These are phyloP conservation scores for Ophonus ardosiacus DNA, from an alignment of 2,888 invertebrate species.

Conservation along the genomic window DNA sequence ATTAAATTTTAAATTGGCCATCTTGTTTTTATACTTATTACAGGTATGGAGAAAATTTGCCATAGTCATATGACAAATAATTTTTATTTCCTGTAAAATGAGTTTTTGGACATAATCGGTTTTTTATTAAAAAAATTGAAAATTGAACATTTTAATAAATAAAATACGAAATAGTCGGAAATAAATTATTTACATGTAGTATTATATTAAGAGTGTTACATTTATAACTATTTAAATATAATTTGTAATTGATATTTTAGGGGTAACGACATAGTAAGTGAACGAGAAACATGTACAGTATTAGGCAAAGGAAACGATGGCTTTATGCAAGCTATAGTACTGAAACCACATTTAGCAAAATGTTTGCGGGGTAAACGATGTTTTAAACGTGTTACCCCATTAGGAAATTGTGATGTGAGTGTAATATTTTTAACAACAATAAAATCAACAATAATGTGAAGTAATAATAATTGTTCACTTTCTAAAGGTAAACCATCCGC, in stretches of 20 bases:
- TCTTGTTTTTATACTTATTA: no score
- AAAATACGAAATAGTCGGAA: no score
- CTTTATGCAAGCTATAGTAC: conserved; percentile 77
- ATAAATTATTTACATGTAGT: no score
- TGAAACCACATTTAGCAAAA: conserved; percentile 76
- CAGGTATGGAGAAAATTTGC: no score
- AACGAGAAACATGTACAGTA: conserved; percentile 80
- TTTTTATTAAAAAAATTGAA: no score
- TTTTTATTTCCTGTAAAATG: no score
- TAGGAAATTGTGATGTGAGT: conserved; percentile 75
- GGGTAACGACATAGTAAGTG: conserved; percentile 69
- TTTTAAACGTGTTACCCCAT: conserved; percentile 75
- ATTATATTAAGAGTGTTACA: background rate
- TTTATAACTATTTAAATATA: conserved; percentile 43
- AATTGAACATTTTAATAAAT: no score
- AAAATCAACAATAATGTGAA: background rate
- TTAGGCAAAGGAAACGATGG: conserved; percentile 78
- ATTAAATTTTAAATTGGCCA: no score
- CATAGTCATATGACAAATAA: no score
- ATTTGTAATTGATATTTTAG: conserved; percentile 68
- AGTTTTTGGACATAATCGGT: no score
- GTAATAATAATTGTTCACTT: background rate
- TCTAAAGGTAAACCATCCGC: background rate
- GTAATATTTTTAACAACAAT: no score
- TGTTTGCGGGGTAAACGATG: conserved; percentile 79